Base-by-base conservation (phyloP, 1,140 invertebrate species). In the Archegozetes longisetosus region DNA sequence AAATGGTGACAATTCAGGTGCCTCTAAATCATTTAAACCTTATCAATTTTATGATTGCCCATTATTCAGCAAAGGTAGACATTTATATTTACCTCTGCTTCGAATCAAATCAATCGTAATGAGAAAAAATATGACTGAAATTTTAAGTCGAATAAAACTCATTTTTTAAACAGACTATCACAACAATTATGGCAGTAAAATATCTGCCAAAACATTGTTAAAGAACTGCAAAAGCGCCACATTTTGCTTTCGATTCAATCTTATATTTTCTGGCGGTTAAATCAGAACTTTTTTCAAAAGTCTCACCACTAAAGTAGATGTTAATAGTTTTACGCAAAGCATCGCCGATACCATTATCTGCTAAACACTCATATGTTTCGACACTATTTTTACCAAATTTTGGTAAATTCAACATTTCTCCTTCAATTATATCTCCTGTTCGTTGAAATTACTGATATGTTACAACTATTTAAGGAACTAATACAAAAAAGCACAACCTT, bases 271-370 rank as follows among this genome's bases (percentile, higher is more conserved):
- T n/a, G n/a, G n/a, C n/a, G n/a, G n/a, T n/a, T n/a, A n/a, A n/a
- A n/a, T n/a, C n/a, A n/a, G n/a, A n/a, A n/a, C n/a, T n/a, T n/a
- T n/a, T n/a, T 24, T 53, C 6, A 53, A 53, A 20, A 53, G 6
- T 64, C 56, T 57, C 58, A 64, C 64, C 62, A 23, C 61, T 60
- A 27, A 63, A 51, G 2, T 50, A 53, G 9, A 64, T 24, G 1
- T 32, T 2, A n/a, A 64, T 55, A 20, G 40, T 54, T 26, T 64
- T 63, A 17, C 25, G n/a, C n/a, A 65, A 17, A 6, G 51, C 12
- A 27, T 62, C 55, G 1, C 58, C 62, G 23, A 65, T 32, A 14
- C 62, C 64, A 24, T 65, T 58, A 12, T 55, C 47, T 20, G 56
- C 56, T 6, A 58, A 9, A 48, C 56, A 58, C 52, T 58, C n/a